Percentiles rank a stretch among this genome's conserved stretches.
Conservation (phyloP, 2,113 vertebrate genomes). For the Colaptes auratus region DNA sequence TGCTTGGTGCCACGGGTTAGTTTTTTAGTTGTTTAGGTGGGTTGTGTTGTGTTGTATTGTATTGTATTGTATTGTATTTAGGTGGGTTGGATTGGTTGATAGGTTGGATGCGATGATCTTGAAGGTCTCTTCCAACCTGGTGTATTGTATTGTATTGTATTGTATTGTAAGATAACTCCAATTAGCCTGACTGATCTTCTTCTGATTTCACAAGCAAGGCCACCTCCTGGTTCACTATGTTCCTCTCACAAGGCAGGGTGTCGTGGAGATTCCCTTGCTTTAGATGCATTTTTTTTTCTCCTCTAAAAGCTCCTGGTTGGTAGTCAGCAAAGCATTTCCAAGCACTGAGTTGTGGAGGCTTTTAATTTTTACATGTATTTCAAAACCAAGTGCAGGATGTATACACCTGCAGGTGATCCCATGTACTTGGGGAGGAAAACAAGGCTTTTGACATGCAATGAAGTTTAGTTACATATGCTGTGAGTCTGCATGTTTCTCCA, state of each 20-base stretch:
- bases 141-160: too few relatives aligned
- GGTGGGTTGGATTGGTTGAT: too few relatives aligned
- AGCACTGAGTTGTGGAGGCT: background rate
- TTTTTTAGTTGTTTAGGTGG: too few relatives aligned
- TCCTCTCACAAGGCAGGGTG: background rate
- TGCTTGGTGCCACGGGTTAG: too few relatives aligned
- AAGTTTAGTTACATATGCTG: background rate
- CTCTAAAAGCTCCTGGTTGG: background rate
- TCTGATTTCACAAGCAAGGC: background rate
- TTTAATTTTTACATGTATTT: background rate
- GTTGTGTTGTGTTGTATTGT: too few relatives aligned
- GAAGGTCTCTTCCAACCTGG: too few relatives aligned
- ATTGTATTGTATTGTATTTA: too few relatives aligned
- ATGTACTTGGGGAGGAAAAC: background rate
- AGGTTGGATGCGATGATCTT: too few relatives aligned
- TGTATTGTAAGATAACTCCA: background rate
- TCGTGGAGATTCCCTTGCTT: background rate
- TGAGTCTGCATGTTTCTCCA: accelerated
- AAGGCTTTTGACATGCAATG: background rate
- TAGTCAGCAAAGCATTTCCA: background rate
- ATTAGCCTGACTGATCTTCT: background rate
- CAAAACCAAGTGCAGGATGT: background rate
- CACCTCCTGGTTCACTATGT: background rate
- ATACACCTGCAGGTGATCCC: background rate
- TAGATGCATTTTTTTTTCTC: background rate